phyloP scores from a whole-genome alignment of 2,888 invertebrate species.

The Graphium colonna region DNA sequence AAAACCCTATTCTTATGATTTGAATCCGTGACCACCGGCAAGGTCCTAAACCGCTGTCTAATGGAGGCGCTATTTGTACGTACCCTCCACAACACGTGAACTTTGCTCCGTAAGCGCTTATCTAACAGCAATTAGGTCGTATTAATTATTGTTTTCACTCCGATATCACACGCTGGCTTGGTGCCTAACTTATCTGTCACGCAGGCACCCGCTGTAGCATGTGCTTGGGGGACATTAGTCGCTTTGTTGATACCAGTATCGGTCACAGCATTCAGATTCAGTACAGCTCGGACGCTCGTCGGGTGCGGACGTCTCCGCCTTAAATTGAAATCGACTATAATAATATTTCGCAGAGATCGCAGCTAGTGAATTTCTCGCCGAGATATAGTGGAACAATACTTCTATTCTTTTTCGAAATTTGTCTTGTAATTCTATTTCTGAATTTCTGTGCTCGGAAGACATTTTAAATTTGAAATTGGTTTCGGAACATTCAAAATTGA shows the following conservation, averaged over 20 bases:
- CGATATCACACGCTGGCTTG: slow-evolving; percentile 38
- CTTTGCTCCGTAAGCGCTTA: slow-evolving; percentile 45
- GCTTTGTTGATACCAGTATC: slow-evolving; percentile 30
- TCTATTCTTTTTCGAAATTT: not conserved
- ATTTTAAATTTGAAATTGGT: not conserved
- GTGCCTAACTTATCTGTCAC: slow-evolving; percentile 52
- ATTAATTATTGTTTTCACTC: slow-evolving; percentile 53
- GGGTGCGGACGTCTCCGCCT: slow-evolving; percentile 23
- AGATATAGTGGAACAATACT: not conserved
- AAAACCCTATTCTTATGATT: too few species aligned
- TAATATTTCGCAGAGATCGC: not conserved
- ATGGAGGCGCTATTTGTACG: too few species aligned
- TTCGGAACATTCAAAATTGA: slow-evolving; percentile 44
- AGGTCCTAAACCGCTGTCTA: too few species aligned
- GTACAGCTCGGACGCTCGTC: slow-evolving; percentile 24
- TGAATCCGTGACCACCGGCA: too few species aligned
- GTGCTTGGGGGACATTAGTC: slow-evolving; percentile 25
- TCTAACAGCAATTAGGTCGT: slow-evolving; percentile 61
- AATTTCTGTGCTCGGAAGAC: slow-evolving; percentile 9
- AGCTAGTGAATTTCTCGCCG: not conserved
- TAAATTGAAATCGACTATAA: slow-evolving; percentile 18
- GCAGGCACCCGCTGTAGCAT: slow-evolving; percentile 36
- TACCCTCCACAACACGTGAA: slow-evolving; percentile 36
- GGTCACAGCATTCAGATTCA: slow-evolving; percentile 23
- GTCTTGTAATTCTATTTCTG: slow-evolving; percentile 3